These are phyloP conservation scores for Coptotermes formosanus DNA, from an alignment of 1,140 invertebrate genomes.

Conservation along the genomic window DNA sequence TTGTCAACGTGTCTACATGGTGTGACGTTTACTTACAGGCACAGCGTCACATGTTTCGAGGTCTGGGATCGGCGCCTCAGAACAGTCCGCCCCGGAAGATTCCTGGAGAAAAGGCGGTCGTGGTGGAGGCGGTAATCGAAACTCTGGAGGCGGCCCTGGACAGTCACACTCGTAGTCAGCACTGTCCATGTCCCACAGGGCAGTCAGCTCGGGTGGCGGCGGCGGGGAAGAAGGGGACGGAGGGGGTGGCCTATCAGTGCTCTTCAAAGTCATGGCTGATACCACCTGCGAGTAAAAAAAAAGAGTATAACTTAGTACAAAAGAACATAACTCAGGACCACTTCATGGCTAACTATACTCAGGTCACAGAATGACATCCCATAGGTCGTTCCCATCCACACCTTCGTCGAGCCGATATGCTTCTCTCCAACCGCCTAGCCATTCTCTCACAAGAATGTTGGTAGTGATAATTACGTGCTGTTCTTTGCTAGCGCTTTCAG, in stretches of 20 bases:
- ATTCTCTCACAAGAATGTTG: too few species aligned
- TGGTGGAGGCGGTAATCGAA: slow-evolving; percentile 50
- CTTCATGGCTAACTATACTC: too few species aligned
- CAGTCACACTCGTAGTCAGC: slow-evolving; percentile 42
- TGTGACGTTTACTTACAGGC: slow-evolving; percentile 37
- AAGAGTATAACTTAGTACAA: neutral
- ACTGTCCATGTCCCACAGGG: slow-evolving; percentile 41
- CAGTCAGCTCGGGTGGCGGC: slow-evolving; percentile 23
- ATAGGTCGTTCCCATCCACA: too few species aligned
- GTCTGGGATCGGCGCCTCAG: slow-evolving; percentile 38
- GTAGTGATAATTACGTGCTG: too few species aligned
- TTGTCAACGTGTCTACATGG: neutral
- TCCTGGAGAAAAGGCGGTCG: slow-evolving; percentile 44
- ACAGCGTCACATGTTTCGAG: slow-evolving; percentile 40
- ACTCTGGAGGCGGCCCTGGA: slow-evolving; percentile 44
- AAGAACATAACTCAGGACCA: too few species aligned
- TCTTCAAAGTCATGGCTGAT: neutral
- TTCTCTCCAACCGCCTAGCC: too few species aligned
- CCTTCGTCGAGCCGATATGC: too few species aligned
- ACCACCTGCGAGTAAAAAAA: slow-evolving; percentile 16
- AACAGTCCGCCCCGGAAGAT: slow-evolving; percentile 36
- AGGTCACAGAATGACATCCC: too few species aligned
- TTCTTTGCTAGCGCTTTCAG: too few species aligned
- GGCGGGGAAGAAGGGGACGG: slow-evolving; percentile 1
- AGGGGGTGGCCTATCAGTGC: slow-evolving; percentile 28